Conservation (phyloP, 1,140 invertebrate genomes). For the Brachionus manjavacas region DNA sequence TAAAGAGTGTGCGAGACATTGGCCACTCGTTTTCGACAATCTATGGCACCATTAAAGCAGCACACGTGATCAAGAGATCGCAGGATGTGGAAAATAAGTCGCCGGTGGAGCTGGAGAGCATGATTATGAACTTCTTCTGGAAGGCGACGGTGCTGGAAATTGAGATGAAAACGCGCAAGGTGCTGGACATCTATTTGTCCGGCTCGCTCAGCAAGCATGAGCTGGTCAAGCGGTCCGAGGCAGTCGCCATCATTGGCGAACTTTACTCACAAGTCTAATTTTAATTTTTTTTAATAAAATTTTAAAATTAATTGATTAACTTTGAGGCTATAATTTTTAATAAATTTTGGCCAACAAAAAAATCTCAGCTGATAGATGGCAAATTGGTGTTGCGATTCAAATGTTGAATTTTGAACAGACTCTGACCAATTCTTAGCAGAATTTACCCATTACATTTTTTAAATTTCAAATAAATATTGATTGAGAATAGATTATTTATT, state of each 20-base stretch:
- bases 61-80: background rate
- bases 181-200: background rate
- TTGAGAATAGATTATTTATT: no score
- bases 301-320: background rate
- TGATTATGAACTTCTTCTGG: slow-evolving; percentile 19
- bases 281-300: background rate
- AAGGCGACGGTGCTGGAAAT: background rate
- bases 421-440: no score
- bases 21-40: background rate
- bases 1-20: background rate
- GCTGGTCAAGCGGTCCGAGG: background rate
- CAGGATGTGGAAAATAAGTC: background rate
- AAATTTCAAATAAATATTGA: no score
- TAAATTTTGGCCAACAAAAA: background rate
- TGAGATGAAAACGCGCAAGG: slow-evolving; percentile 15
- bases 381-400: no score
- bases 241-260: background rate
- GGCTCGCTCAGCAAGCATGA: background rate
- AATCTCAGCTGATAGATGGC: background rate
- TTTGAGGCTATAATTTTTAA: background rate
- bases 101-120: background rate
- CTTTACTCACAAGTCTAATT: slow-evolving; percentile 2
- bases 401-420: no score
- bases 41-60: background rate
- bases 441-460: no score